Evolutionary conservation across 1,140 invertebrate species (phyloP), one percentile per base, ranked within the genome.

Genomic region (Drosophila pruinosa): DNA sequence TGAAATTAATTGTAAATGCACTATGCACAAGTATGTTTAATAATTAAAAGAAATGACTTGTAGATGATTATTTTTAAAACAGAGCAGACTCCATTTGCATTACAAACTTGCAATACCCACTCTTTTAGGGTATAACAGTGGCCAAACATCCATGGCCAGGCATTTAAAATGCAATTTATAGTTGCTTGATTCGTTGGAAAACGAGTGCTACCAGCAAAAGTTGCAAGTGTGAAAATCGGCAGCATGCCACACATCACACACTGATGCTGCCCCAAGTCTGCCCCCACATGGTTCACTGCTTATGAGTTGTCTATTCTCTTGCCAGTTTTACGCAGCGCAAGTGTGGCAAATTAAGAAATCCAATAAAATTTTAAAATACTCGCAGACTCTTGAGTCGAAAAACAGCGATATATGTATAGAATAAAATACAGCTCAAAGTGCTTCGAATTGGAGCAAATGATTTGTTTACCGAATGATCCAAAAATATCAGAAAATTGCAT

Each of bases 401-500:
- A 7, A 24, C 38, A 38, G 19, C 4, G 26, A 59, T n/a, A 59
- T n/a, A 65, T 10, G 15, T 19, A 24, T 41, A 12, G 21, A 34
- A 56, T 38, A 43, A 64, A 34, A 50, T 36, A 72, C 54, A 52
- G 59, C 57, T 54, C 39, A n/a, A 5, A 31, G 41, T 61, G 26
- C 39, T 58, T 53, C 38, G 52, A 75, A 68, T 72, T 72, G 69
- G 73, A 72, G 62, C 73, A 72, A 62, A 41, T 62, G 73, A 72
- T 76, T 76, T 76, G 73, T 73, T 76, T 76, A 72, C 73, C 69
- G 47, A 72, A 69, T 59, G 38, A 48, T 62, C 63, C 57, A 63
- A 76, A 76, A 73, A 76, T 76, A 76, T 10, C 31, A 43, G 56
- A 62, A 69, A 76, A 73, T 76, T 76, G 73, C 73, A 68, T 39